A percentile compares a stretch with the other conserved stretches of the same genome.
Conservation (phyloP, 1,140 invertebrate genomes). For the Drosophila varians region DNA sequence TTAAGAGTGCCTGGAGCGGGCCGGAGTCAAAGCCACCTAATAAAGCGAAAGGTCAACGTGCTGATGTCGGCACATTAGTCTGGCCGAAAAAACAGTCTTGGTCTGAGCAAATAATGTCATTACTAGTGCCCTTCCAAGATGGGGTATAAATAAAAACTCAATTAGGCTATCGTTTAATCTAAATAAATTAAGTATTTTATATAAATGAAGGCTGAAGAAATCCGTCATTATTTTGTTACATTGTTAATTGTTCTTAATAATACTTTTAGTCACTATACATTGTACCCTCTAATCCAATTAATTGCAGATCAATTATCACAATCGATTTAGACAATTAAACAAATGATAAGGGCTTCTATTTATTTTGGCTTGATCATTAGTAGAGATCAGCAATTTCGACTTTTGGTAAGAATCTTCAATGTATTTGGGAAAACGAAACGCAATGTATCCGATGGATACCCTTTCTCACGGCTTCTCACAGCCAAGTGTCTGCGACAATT, state of each 20-base stretch:
- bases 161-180: too few relatives aligned
- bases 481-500: conserved; percentile 36
- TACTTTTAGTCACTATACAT: neutral
- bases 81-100: conserved; percentile 19
- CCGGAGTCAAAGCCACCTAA: conserved; percentile 39
- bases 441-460: conserved; percentile 3
- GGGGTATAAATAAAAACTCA: neutral
- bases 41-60: conserved; percentile 72
- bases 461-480: conserved; percentile 6
- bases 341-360: neutral
- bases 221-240: neutral
- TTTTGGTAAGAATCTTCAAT: too few relatives aligned
- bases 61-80: conserved; percentile 45
- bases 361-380: neutral
- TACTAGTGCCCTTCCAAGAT: conserved; percentile 41
- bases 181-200: too few relatives aligned
- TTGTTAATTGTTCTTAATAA: neutral
- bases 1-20: conserved; percentile 60
- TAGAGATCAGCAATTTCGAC: too few relatives aligned
- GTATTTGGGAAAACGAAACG: neutral
- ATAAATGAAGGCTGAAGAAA: too few relatives aligned
- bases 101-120: conserved; percentile 62
- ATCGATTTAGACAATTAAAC: neutral
- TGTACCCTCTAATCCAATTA: too few relatives aligned
- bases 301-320: too few relatives aligned